Evolutionary conservation across 2,113 vertebrate genomes (phyloP), one percentile per base, ranked within the genome.

Genomic region (Epinephelus moara): DNA sequence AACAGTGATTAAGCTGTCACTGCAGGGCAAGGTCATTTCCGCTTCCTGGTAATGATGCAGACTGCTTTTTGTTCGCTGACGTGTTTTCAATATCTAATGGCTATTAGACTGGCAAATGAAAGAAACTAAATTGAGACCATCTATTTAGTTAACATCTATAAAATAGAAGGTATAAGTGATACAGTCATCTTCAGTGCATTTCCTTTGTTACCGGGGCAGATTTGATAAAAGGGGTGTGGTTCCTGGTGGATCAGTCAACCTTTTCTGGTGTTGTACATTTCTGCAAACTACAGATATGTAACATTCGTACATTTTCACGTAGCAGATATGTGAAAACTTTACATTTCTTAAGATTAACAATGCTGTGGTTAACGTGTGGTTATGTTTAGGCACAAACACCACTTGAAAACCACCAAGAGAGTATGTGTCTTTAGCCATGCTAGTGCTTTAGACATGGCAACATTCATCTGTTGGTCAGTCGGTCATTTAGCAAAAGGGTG

Each of bases 1-100:
- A 56, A 55, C 77, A 55, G 88, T 78, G 81, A 93, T 91, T 89
- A 93, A 86, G 82, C 78, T 79, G 87, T 89, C 91, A 78, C 76
- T 57, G 85, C 47, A 27, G 59, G 62, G 72, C 56, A 79, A 89
- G 86, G 86, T 85, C 74, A 87, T 88, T 78, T 60, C 74, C 40
- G 47, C 84, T 76, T 76, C 67, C 75, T 75, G 68, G 45, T 63
- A 82, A 60, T 74, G 61, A 68, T 30, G 75, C 47, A 70, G 74
- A 23, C 81, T 19, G 25, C 75, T 82, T 52, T 70, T 89, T 67
- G 84, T 69, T 76, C 8, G 37, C 18, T 60, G 19, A 86, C 9
- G 47, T 70, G 50, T 88, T 86, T 89, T 88, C 47, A 55, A 64
- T 78, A 62, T 69, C 62, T 87, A 69, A 81, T 59, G 9, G 52